A percentile compares a stretch with the other conserved stretches of the same genome.
Conservation (phyloP, 2,113 vertebrate species). For the Gallinago jamesoni region DNA sequence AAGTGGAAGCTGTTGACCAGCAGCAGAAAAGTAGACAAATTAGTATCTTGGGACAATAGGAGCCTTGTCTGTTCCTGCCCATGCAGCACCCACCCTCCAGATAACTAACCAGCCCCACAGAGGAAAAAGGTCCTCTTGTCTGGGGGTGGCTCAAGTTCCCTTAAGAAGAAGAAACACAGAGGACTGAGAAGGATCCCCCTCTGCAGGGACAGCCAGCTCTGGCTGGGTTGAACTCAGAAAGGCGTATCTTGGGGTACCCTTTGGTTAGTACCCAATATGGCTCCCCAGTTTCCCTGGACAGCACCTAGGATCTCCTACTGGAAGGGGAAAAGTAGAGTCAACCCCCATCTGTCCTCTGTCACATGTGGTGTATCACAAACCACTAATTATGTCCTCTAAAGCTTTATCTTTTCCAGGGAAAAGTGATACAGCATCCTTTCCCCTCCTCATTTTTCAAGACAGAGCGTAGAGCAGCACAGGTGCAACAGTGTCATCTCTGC, state of each 20-base stretch:
- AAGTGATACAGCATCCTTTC: background rate
- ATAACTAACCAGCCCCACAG: background rate
- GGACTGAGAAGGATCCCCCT: background rate
- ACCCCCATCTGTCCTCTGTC: background rate
- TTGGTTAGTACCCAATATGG: background rate
- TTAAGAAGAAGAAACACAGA: background rate
- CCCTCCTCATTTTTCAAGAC: background rate
- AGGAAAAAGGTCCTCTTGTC: background rate
- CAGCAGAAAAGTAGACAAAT: background rate
- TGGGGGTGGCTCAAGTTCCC: background rate
- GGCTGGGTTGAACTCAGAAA: background rate
- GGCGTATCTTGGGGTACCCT: fast-evolving
- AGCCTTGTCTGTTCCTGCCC: background rate
- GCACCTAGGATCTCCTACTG: background rate
- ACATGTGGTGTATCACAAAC: background rate
- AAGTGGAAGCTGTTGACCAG: background rate
- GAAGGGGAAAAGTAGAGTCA: background rate
- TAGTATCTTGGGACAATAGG: background rate
- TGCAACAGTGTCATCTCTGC: background rate
- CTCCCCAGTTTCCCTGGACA: background rate
- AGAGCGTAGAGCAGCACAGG: background rate
- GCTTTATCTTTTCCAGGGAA: background rate
- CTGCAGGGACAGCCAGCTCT: background rate
- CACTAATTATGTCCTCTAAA: fast-evolving
- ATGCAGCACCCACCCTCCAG: background rate